Conservation (phyloP, 2,888 invertebrate species). For the Unio pictorum region DNA sequence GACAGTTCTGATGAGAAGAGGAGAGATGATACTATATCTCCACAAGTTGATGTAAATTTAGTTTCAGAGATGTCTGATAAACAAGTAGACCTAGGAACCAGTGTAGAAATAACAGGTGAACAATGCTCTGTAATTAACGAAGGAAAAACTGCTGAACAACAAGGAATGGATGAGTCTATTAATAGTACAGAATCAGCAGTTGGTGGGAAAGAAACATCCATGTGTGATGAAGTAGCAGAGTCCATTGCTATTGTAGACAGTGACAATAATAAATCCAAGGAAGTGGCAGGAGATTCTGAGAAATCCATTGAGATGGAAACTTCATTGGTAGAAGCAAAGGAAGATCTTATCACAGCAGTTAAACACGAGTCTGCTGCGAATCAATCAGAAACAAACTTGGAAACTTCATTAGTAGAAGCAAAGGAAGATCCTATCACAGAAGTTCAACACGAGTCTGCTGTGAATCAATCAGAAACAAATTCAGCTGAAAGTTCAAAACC, state of each 20-base stretch:
- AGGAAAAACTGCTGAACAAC: too few species aligned
- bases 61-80: too few species aligned
- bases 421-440: not conserved
- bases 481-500: not conserved
- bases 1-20: too few species aligned
- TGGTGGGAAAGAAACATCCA: too few species aligned
- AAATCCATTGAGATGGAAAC: not conserved
- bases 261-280: not conserved
- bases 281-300: too few species aligned
- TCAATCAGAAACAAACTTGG: not conserved
- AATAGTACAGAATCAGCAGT: too few species aligned
- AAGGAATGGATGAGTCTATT: too few species aligned
- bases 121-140: too few species aligned
- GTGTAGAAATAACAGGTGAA: too few species aligned
- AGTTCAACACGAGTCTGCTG: not conserved
- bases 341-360: not conserved
- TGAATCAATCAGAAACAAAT: not conserved
- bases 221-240: not conserved
- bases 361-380: not conserved
- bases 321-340: not conserved
- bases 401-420: not conserved
- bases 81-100: too few species aligned
- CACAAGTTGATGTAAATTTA: too few species aligned
- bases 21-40: too few species aligned
- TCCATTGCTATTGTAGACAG: conserved; percentile 1